Percentiles rank a stretch among this genome's conserved stretches.
Evolutionary conservation across 2,797 vertebrate species (phyloP).

Genomic region (Gymnothorax reevesii): DNA sequence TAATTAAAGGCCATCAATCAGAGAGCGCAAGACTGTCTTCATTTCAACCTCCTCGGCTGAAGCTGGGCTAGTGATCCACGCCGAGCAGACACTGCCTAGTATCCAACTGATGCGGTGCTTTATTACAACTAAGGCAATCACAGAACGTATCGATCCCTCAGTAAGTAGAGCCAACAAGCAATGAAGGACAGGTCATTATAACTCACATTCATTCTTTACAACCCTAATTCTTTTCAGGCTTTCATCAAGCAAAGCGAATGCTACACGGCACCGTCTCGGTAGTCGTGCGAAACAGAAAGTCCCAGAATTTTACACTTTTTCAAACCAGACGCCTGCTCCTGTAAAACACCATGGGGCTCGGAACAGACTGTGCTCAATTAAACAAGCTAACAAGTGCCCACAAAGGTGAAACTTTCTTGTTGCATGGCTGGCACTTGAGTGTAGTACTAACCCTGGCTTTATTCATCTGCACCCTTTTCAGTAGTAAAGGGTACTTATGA

Average conservation of each 20-base stretch:
- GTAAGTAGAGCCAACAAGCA: background rate
- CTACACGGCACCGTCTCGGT: background rate
- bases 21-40: background rate
- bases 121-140: conserved; percentile 2
- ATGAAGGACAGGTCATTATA: background rate
- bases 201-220: background rate
- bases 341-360: background rate
- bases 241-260: background rate
- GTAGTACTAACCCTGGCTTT: no score
- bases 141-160: conserved; percentile 14
- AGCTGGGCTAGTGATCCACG: background rate
- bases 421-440: no score
- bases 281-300: no score
- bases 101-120: background rate
- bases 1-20: background rate
- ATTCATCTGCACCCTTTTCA: no score
- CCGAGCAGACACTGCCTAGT: background rate
- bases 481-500: no score
- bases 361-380: background rate
- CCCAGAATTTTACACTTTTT: background rate
- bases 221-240: background rate
- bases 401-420: no score
- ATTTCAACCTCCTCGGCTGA: background rate
- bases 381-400: no score
- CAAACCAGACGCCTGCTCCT: background rate